Base-by-base conservation (phyloP, 2,888 invertebrate species). In the Trichogramma evanescens region DNA sequence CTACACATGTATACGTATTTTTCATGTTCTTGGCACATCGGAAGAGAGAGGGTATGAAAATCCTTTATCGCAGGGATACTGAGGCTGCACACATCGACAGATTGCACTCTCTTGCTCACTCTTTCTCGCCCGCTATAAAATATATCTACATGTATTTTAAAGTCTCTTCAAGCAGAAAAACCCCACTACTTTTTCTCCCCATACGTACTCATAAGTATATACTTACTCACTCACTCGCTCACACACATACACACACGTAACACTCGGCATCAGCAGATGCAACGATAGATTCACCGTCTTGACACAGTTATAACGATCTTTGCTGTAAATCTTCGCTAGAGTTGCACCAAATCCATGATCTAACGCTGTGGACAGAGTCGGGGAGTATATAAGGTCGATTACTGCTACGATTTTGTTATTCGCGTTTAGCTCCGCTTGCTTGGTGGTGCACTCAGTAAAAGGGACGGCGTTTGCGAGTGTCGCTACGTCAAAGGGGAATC, bases 321-420 rank as follows among this genome's bases (percentile, higher is more conserved):
- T 70, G 71, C 68, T 72, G 74, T 75, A 74, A 76, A 76, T 77
- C 77, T 74, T 71, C 63, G 67, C 71, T 56, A 49, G 68, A 67
- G 68, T 72, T 76, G 72, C 72, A 74, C 74, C 72, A 74, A 76
- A 77, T 73, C 75, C 76, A 69, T 74, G 74, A 76, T 76, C 75
- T 71, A 72, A 72, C 72, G 73, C 75, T 71, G 68, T 70, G 73
- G 73, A 73, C 73, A 70, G 71, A 69, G 68, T 69, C 70, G 68
- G 69, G 68, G 69, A 69, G 75, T 77, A 77, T 77, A 77, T 76
- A 76, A 76, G 74, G 72, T 73, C 75, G 72, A 75, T 73, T 74
- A 71, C 67, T 69, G 62, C 63, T 66, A 67, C 63, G 68, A 69
- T 70, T 74, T 75, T 75, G 74, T 75, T 75, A 77, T 77, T 77